A percentile compares a stretch with the other conserved stretches of the same genome.
Evolutionary conservation across 2,888 invertebrate species (phyloP).

Genomic region (Anarsia innoxiella): DNA sequence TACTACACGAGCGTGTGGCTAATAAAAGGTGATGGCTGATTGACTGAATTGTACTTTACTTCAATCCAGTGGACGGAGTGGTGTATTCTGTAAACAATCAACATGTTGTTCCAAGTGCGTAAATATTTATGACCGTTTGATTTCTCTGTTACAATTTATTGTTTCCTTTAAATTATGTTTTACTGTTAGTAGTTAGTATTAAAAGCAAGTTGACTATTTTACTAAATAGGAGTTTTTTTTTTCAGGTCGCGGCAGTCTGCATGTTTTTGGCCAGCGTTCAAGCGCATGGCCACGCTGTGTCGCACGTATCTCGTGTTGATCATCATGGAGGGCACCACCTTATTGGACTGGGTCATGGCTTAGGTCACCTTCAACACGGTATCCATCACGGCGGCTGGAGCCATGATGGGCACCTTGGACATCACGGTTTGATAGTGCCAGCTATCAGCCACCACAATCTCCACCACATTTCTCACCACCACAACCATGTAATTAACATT

Average conservation of each 20-base stretch:
- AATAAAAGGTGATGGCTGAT: constrained; percentile 33
- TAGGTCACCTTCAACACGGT: constrained; percentile 25
- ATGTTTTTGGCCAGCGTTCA: constrained; percentile 33
- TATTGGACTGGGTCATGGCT: constrained; percentile 14
- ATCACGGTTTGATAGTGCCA: constrained; percentile 6
- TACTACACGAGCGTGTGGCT: constrained; percentile 19
- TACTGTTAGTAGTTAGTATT: no score
- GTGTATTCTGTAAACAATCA: constrained; percentile 20
- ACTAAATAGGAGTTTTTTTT: no score
- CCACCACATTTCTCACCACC: no score
- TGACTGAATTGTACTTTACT: constrained; percentile 29
- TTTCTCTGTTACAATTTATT: no score
- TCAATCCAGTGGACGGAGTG: constrained; percentile 38
- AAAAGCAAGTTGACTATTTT: no score
- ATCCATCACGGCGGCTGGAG: constrained; percentile 19
- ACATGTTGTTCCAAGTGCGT: constrained; percentile 48
- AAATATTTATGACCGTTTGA: constrained; percentile 15
- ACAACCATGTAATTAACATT: no score
- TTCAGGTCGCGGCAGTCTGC: constrained; percentile 35
- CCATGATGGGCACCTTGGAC: background rate
- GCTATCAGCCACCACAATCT: background rate
- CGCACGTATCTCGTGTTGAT: constrained; percentile 37
- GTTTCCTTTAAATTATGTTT: no score
- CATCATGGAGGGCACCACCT: constrained; percentile 23
- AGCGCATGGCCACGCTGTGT: constrained; percentile 38